These are phyloP conservation scores for Haliclona indistincta DNA, from an alignment of 37 sponge, comb jelly and placozoan species.

Conservation along the genomic window DNA sequence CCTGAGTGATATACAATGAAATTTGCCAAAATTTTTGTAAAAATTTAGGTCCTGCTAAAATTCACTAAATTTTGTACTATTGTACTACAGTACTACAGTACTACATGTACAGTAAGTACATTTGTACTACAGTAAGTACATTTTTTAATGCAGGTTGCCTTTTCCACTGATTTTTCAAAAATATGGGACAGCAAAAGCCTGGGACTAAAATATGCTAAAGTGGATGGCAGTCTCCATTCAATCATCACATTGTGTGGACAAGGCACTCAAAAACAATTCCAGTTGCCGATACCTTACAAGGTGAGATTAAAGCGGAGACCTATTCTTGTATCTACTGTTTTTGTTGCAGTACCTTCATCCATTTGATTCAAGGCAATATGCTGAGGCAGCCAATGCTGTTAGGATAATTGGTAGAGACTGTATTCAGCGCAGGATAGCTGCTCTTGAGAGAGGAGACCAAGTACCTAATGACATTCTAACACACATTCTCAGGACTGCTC, in stretches of 20 bases:
- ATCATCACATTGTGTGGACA: neutral
- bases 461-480: conserved; percentile 35
- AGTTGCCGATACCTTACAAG: no score
- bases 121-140: no score
- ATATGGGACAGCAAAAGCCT: neutral
- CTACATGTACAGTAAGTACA: no score
- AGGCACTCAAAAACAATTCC: neutral
- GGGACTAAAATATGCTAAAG: neutral
- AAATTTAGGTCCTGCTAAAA: no score
- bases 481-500: neutral
- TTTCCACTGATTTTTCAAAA: neutral
- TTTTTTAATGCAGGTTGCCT: no score
- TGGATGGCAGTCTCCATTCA: neutral
- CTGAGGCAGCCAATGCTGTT: conserved; percentile 15
- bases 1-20: no score
- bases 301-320: neutral
- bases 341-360: conserved; percentile 10
- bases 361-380: conserved; percentile 2
- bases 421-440: conserved; percentile 16
- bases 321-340: neutral
- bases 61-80: no score
- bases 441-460: conserved; percentile 8
- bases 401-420: conserved; percentile 20
- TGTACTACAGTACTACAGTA: no score
- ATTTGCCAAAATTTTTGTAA: no score